Conservation (phyloP, 2,888 invertebrate species). For the Gandaritis pyraliata region DNA sequence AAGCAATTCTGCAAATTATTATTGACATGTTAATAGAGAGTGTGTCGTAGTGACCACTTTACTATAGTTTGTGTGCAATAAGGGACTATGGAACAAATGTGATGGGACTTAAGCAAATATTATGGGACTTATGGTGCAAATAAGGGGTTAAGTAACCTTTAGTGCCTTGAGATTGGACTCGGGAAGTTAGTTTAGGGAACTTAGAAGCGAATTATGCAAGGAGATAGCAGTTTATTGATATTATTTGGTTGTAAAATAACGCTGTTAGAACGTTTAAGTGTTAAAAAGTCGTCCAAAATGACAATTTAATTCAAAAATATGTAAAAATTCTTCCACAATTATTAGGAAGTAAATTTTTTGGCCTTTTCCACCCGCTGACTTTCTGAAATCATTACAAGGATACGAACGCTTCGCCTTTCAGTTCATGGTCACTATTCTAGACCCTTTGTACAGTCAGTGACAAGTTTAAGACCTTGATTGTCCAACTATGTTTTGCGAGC, state of each 20-base stretch:
- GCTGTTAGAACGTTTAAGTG: background rate
- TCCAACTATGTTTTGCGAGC: no score
- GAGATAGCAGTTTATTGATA: slow-evolving; percentile 3
- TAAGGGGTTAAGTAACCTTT: slow-evolving; percentile 36
- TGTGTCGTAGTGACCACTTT: slow-evolving; percentile 57
- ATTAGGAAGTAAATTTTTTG: no score
- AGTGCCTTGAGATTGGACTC: slow-evolving; percentile 26
- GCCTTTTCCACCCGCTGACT: no score
- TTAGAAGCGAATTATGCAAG: slow-evolving; percentile 8
- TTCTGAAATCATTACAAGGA: no score
- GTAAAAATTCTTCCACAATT: no score
- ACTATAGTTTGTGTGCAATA: slow-evolving; percentile 27
- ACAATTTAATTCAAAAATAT: no score
- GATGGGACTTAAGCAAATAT: slow-evolving; percentile 20
- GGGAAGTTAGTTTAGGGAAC: slow-evolving; percentile 19
- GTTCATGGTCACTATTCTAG: no score
- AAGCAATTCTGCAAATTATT: slow-evolving; percentile 82
- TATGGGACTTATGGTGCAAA: slow-evolving; percentile 25
- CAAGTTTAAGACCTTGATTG: no score
- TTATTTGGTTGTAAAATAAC: background rate
- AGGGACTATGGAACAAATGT: slow-evolving; percentile 20
- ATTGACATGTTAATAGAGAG: slow-evolving; percentile 79
- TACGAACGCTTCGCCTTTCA: no score
- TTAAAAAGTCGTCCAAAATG: no score
- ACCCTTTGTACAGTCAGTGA: no score